Conservation (phyloP, 1,140 invertebrate species). For the Nasonia vitripennis region DNA sequence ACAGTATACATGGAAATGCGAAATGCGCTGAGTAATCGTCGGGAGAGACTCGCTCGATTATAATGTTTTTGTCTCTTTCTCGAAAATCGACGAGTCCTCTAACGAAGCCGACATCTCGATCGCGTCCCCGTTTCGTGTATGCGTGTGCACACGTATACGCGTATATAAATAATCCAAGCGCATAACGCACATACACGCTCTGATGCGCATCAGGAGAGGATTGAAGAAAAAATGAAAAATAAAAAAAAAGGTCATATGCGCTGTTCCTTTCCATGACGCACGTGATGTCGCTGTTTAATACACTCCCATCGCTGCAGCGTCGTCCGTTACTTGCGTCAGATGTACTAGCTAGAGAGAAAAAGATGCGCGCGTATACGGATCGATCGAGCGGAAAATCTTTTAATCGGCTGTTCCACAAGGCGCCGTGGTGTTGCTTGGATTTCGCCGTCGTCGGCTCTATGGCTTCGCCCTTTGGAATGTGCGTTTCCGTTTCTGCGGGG, state of each 20-base stretch:
- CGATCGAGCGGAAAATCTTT: slow-evolving; percentile 39
- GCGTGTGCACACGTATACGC: no score
- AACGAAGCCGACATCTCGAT: no score
- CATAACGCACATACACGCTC: no score
- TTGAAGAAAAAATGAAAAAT: no score
- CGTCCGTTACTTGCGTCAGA: neutral
- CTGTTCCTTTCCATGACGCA: slow-evolving; percentile 63
- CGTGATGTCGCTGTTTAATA: neutral
- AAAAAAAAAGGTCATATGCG: neutral
- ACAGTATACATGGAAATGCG: no score
- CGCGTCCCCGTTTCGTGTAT: no score
- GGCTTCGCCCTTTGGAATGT: neutral
- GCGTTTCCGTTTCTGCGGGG: neutral
- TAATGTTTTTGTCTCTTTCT: no score
- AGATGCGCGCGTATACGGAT: neutral
- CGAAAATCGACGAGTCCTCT: no score
- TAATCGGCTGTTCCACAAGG: slow-evolving; percentile 28
- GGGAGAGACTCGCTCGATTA: no score
- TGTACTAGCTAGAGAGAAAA: neutral
- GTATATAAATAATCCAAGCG: no score
- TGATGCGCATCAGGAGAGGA: no score
- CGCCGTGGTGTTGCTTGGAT: neutral
- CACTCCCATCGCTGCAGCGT: neutral
- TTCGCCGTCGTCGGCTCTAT: neutral
- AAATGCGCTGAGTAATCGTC: no score